phyloP scores from a whole-genome alignment of 2,888 invertebrate species.

The Chesias legatella region DNA sequence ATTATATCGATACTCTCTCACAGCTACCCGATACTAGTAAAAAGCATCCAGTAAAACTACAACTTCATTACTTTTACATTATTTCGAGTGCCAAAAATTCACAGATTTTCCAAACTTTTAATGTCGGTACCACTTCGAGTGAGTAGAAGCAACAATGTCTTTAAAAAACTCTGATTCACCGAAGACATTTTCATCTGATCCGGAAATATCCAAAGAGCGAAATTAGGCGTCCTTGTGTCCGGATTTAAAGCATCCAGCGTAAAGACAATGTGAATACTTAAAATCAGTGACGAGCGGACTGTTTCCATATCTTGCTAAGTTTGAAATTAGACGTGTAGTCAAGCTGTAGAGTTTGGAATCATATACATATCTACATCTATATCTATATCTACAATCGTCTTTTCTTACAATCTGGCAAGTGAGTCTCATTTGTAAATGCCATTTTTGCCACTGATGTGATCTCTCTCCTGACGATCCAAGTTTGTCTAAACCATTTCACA shows the following conservation, averaged over 20 bases:
- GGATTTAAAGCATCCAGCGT: slow-evolving; percentile 59
- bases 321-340: slow-evolving; percentile 32
- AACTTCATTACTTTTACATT: too few relatives aligned
- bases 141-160: slow-evolving; percentile 64
- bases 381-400: too few relatives aligned
- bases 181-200: slow-evolving; percentile 66
- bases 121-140: slow-evolving; percentile 54
- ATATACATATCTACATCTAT: too few relatives aligned
- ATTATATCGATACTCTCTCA: too few relatives aligned
- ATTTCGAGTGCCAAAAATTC: slow-evolving; percentile 54
- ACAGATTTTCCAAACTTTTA: slow-evolving; percentile 57
- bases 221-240: slow-evolving; percentile 75
- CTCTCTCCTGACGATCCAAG: too few relatives aligned
- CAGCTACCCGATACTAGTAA: too few relatives aligned
- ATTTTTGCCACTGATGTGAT: too few relatives aligned
- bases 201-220: slow-evolving; percentile 68
- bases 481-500: too few relatives aligned
- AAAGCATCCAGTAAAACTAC: too few relatives aligned
- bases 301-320: slow-evolving; percentile 45
- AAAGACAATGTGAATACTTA: slow-evolving; percentile 63
- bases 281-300: slow-evolving; percentile 46
- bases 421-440: too few relatives aligned
- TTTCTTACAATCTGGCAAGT: too few relatives aligned
- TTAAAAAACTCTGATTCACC: slow-evolving; percentile 70
- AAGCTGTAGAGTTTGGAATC: slow-evolving; percentile 24